Percentiles rank a stretch among this genome's conserved stretches.
phyloP scores from a whole-genome alignment of 2,113 vertebrate genomes.

The Bagarius yarrelli region DNA sequence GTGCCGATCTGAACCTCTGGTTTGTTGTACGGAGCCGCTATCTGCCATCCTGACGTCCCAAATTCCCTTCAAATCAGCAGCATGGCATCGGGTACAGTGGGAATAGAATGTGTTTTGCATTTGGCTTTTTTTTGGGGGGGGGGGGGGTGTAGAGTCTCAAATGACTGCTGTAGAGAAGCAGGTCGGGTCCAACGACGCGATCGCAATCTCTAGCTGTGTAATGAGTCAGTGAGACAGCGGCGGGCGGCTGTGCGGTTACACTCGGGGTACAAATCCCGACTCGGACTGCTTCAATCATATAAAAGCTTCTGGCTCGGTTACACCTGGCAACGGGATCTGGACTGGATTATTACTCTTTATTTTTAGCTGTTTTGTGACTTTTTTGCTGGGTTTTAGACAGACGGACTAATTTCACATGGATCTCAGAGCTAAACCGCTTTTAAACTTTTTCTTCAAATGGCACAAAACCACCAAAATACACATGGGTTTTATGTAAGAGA shows the following conservation, averaged over 20 bases:
- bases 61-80: slow-evolving; percentile 64
- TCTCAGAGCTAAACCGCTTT: too few species aligned
- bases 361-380: background rate
- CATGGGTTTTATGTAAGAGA: too few species aligned
- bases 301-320: background rate
- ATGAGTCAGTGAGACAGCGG: slow-evolving; percentile 40
- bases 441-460: too few species aligned
- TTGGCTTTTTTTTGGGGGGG: slow-evolving; percentile 58
- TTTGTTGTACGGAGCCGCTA: slow-evolving; percentile 55
- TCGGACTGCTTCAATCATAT: background rate
- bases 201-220: slow-evolving; percentile 51
- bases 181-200: slow-evolving; percentile 45
- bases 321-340: background rate
- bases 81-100: slow-evolving; percentile 49
- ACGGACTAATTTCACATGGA: too few species aligned
- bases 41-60: slow-evolving; percentile 64
- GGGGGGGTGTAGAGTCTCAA: slow-evolving; percentile 30
- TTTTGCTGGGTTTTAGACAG: background rate
- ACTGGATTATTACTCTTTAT: background rate
- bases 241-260: background rate
- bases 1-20: slow-evolving; percentile 53
- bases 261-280: background rate
- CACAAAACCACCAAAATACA: too few species aligned
- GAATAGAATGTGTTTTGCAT: slow-evolving; percentile 70
- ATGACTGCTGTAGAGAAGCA: slow-evolving; percentile 53